These are phyloP conservation scores for Thereva nobilitata DNA, from an alignment of 2,888 invertebrate genomes.

Conservation along the genomic window DNA sequence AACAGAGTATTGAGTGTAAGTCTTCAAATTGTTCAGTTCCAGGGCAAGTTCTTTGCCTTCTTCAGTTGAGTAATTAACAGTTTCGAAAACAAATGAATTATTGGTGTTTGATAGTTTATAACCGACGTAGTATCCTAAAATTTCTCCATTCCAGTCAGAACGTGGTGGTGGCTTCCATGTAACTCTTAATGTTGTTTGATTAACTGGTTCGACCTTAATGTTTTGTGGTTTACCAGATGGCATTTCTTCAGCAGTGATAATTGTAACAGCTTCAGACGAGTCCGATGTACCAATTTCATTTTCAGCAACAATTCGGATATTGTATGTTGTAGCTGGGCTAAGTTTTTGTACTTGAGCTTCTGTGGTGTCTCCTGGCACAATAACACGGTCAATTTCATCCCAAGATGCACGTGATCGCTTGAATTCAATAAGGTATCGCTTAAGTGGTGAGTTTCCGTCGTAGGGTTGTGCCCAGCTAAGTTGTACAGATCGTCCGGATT, in stretches of 20 bases:
- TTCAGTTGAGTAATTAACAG: slow-evolving; percentile 88
- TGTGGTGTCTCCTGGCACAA: slow-evolving; percentile 87
- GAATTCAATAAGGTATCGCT: slow-evolving; percentile 87
- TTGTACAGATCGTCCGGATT: slow-evolving; percentile 87
- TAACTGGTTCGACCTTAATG: slow-evolving; percentile 82
- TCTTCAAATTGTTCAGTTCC: slow-evolving; percentile 79
- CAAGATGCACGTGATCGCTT: slow-evolving; percentile 82
- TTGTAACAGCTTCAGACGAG: slow-evolving; percentile 89
- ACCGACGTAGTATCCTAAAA: slow-evolving; percentile 87
- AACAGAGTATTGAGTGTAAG: slow-evolving; percentile 94
- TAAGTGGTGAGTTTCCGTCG: slow-evolving; percentile 88
- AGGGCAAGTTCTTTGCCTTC: slow-evolving; percentile 89
- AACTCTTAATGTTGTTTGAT: slow-evolving; percentile 84
- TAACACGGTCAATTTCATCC: slow-evolving; percentile 85
- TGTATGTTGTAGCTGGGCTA: slow-evolving; percentile 89
- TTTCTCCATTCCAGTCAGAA: slow-evolving; percentile 91
- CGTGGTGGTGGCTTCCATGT: slow-evolving; percentile 90
- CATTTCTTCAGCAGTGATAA: slow-evolving; percentile 93
- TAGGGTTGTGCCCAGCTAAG: slow-evolving; percentile 91
- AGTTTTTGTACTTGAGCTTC: slow-evolving; percentile 88
- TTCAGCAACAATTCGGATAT: slow-evolving; percentile 89
- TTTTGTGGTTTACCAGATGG: slow-evolving; percentile 82
- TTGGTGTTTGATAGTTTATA: slow-evolving; percentile 83
- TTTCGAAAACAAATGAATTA: slow-evolving; percentile 87
- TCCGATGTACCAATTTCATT: slow-evolving; percentile 92